Percentiles rank a stretch among this genome's conserved stretches.
These are phyloP conservation scores for Dendrocincla tyrannina DNA, from an alignment of 2,797 vertebrate species.

Conservation along the genomic window DNA sequence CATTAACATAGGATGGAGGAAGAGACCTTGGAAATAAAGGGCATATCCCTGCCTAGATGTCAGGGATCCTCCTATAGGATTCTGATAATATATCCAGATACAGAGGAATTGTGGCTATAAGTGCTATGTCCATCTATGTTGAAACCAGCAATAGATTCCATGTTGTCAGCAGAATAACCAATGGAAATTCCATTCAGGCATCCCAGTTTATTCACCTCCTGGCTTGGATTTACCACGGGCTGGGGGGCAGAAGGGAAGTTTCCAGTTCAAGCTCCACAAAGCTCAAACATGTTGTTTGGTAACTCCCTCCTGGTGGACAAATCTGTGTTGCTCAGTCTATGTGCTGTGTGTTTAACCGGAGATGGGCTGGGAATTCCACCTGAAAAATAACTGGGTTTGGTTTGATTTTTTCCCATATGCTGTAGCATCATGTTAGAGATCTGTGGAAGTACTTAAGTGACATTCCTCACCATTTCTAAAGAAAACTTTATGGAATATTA, in stretches of 20 bases:
- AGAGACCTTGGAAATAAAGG: not conserved
- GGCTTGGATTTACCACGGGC: not conserved
- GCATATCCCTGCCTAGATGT: not conserved
- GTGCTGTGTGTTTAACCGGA: not conserved
- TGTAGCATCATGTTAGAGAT: not conserved
- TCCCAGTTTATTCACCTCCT: not conserved
- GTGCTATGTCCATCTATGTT: not conserved
- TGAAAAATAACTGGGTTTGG: not conserved
- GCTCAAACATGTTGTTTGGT: not conserved
- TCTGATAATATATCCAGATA: not conserved
- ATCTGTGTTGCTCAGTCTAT: not conserved
- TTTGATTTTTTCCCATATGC: not conserved
- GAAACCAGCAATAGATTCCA: not conserved
- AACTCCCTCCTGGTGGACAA: not conserved
- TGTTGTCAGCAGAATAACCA: not conserved
- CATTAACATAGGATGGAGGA: not conserved
- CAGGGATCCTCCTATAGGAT: not conserved
- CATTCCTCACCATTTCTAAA: not conserved
- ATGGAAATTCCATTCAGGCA: not conserved
- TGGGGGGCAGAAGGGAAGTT: not conserved
- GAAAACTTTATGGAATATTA: not conserved
- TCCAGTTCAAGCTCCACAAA: not conserved
- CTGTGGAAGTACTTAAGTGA: constrained; percentile 7
- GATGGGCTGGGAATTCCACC: not conserved
- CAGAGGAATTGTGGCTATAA: not conserved